These are phyloP conservation scores for Ernsta delagoae DNA, from an alignment of 2,888 invertebrate genomes.

Conservation along the genomic window DNA sequence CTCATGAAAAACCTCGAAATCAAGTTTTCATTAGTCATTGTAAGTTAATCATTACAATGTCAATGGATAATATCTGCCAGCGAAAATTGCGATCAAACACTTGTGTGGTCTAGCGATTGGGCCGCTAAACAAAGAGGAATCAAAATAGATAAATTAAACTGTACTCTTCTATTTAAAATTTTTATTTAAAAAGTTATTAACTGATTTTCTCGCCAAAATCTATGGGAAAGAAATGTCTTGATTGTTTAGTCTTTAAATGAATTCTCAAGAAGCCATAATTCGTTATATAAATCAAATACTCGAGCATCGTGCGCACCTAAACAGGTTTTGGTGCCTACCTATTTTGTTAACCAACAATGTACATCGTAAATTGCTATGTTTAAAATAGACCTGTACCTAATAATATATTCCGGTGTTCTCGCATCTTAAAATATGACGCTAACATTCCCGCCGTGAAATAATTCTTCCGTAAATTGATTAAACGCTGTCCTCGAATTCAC, in stretches of 20 bases:
- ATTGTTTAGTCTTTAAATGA: no score
- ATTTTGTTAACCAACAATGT: background rate
- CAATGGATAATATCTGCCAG: conserved; percentile 20
- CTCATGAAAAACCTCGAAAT: background rate
- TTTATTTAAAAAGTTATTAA: no score
- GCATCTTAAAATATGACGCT: background rate
- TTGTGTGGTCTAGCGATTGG: background rate
- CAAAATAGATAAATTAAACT: conserved; percentile 8
- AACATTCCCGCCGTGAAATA: conserved; percentile 9
- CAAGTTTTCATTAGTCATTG: background rate
- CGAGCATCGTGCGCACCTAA: background rate
- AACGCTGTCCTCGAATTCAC: conserved; percentile 23
- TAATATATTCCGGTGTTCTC: background rate
- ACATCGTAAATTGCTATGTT: background rate
- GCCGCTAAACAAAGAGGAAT: conserved; percentile 1
- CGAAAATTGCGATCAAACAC: conserved; percentile 19
- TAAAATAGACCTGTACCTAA: background rate
- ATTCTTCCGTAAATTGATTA: conserved; percentile 26
- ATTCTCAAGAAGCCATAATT: background rate
- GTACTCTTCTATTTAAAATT: no score
- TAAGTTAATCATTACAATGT: conserved; percentile 1
- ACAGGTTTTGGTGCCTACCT: background rate
- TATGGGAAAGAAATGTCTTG: no score
- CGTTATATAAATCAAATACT: no score
- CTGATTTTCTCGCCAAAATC: no score